Evolutionary conservation across 2,797 vertebrate species (phyloP), one percentile per base, ranked within the genome.

Genomic region (Lacerta viridis): DNA sequence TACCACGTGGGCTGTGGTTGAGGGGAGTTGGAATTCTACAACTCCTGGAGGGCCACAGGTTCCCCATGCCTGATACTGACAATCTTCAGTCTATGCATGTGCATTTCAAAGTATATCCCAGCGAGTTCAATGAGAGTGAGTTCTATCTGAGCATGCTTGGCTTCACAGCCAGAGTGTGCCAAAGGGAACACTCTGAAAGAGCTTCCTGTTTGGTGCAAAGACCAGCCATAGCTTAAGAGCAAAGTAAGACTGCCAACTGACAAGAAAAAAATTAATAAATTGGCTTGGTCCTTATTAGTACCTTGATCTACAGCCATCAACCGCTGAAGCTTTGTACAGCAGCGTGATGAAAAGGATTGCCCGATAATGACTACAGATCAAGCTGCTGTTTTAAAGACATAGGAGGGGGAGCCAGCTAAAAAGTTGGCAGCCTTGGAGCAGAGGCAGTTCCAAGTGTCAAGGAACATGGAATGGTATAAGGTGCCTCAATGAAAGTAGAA

Each of bases 141-240:
- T 69, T 66, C 43, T 66, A 71, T 39, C 33, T 11, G n/a, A 71
- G 13, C 36, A 5, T 33, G 5, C 50, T 11, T 50, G 8, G 64
- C 39, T 20, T 33, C 50, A 71, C 43, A 84, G 17, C 7, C n/a
- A 23, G 36, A 4, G 6, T 79, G 20, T 50, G 6, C 61, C 20
- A 17, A 80, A 36, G 29, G 7, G 59, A 66, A 77, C 76, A 36
- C 27, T 55, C 25, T 55, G 29, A 39, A 72, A 66, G 27, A 80
- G 33, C 46, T 86, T 86, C 46, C 46, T 86, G 7, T 80, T 36
- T 71, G 33, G 80, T 36, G 85, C 5, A 13, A 55, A 50, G 76
- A 33, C 20, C 36, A 33, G 8, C 66, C 3, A 5, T 55, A 71
- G 68, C 18, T 17, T 27, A n/a, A 79, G 23, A 39, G 43, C 13